A percentile compares a stretch with the other conserved stretches of the same genome.
These are phyloP conservation scores for Sabatieria punctata DNA, from an alignment of 2,888 invertebrate genomes.

Conservation along the genomic window DNA sequence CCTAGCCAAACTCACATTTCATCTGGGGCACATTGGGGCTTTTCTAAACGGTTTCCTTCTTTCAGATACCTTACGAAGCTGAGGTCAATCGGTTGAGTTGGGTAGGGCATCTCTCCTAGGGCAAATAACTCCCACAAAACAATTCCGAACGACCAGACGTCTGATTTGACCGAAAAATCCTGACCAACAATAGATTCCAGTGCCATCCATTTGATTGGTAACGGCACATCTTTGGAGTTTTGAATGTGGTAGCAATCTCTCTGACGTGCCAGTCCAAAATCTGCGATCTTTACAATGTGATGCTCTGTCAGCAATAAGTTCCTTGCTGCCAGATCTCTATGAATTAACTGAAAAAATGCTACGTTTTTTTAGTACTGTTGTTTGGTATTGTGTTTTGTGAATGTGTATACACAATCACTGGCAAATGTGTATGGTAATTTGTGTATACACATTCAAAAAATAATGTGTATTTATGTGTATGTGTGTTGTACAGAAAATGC, in stretches of 20 bases:
- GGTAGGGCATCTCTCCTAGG: slow-evolving; percentile 48
- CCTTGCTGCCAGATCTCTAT: slow-evolving; percentile 82
- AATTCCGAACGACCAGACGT: slow-evolving; percentile 80
- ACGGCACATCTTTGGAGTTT: slow-evolving; percentile 5
- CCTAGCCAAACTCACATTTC: slow-evolving; percentile 51
- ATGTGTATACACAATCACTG: too few species aligned
- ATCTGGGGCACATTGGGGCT: slow-evolving; percentile 72
- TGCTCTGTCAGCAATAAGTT: slow-evolving; percentile 86
- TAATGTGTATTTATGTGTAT: too few species aligned
- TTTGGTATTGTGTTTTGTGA: too few species aligned
- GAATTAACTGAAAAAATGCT: slow-evolving; percentile 63
- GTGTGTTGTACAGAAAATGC: too few species aligned
- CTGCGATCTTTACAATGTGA: slow-evolving; percentile 86
- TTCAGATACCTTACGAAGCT: slow-evolving; percentile 71
- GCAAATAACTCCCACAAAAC: slow-evolving; percentile 95
- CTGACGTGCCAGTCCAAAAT: slow-evolving; percentile 86
- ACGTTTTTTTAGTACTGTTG: too few species aligned
- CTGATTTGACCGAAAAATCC: slow-evolving; percentile 7
- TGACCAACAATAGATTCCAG: slow-evolving; percentile 9
- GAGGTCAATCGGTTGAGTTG: slow-evolving; percentile 49
- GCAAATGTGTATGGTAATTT: too few species aligned
- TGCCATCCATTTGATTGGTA: slow-evolving; percentile 12
- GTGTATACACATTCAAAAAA: too few species aligned
- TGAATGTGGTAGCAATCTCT: slow-evolving; percentile 36
- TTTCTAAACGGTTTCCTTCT: slow-evolving; percentile 83